A percentile compares a stretch with the other conserved stretches of the same genome.
phyloP scores from a whole-genome alignment of 2,113 vertebrate species.

The Ploceus nigricollis region DNA sequence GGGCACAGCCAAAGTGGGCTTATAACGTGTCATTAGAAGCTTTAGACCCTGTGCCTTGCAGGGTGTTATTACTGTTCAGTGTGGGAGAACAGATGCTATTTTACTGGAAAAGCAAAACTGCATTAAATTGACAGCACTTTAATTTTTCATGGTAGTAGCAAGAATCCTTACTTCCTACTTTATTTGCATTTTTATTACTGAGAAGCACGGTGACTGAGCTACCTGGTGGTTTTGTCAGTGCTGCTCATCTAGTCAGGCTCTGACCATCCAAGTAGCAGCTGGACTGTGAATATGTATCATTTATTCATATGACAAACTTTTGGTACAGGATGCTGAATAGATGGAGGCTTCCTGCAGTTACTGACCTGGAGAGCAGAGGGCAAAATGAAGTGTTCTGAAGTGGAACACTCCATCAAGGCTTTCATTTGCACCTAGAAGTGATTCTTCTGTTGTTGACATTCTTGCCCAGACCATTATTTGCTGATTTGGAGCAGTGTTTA shows the following conservation, averaged over 20 bases:
- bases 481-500: not conserved
- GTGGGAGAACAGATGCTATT: constrained; percentile 22
- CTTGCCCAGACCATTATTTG: not conserved
- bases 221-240: constrained; percentile 21
- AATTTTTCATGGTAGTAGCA: constrained; percentile 27
- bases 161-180: constrained; percentile 15
- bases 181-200: constrained; percentile 48
- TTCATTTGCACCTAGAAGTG: not conserved
- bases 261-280: constrained; percentile 34
- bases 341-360: not conserved
- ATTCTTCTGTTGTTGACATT: not conserved
- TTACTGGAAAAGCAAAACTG: constrained; percentile 15
- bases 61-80: not conserved
- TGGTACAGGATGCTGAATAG: not conserved
- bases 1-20: not conserved
- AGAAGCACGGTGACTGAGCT: not conserved
- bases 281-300: constrained; percentile 3
- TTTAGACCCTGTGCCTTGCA: constrained; percentile 24
- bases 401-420: constrained; percentile 5
- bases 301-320: not conserved
- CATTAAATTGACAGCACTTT: constrained; percentile 35
- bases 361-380: not conserved
- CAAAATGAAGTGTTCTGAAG: not conserved
- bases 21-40: not conserved
- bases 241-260: not conserved